These are phyloP conservation scores for Astyanax mexicanus DNA, from an alignment of 2,797 vertebrate species.

Conservation along the genomic window DNA sequence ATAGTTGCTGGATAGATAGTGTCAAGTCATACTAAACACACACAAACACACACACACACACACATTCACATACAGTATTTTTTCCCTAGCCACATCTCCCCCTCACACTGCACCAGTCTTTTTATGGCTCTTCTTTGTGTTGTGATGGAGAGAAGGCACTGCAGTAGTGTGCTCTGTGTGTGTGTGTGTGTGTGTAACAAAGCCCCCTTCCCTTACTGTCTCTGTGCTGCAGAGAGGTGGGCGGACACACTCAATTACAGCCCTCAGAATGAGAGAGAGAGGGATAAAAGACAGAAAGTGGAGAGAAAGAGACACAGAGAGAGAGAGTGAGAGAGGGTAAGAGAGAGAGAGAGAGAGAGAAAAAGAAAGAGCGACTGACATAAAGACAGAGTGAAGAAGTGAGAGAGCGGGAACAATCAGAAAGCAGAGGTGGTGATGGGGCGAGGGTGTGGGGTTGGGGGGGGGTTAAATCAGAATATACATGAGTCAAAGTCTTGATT, in stretches of 20 bases:
- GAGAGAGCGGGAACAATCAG: constrained; percentile 15
- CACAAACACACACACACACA: not conserved
- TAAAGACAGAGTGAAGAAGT: too few relatives aligned
- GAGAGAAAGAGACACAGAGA: constrained; percentile 22
- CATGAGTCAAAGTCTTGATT: too few relatives aligned
- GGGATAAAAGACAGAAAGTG: constrained; percentile 11
- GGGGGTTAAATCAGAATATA: too few relatives aligned
- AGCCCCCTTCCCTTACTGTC: constrained; percentile 61
- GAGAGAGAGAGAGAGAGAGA: constrained; percentile 36
- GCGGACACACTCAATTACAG: constrained; percentile 82
- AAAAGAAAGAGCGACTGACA: constrained; percentile 45
- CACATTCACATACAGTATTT: not conserved
- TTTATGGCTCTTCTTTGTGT: constrained; percentile 42
- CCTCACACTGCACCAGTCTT: constrained; percentile 28
- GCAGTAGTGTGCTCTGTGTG: constrained; percentile 47
- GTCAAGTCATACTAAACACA: too few relatives aligned
- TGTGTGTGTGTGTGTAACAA: constrained; percentile 55
- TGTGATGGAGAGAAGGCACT: constrained; percentile 46
- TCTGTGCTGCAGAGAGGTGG: constrained; percentile 71
- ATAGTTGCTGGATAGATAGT: not conserved
- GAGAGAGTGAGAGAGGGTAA: not conserved
- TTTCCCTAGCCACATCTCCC: constrained; percentile 12
- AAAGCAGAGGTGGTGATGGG: constrained; percentile 3
- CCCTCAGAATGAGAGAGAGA: constrained; percentile 59
- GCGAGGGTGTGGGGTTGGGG: too few relatives aligned